Evolutionary conservation across 2,888 invertebrate species (phyloP).

Genomic region (Troides helena): DNA sequence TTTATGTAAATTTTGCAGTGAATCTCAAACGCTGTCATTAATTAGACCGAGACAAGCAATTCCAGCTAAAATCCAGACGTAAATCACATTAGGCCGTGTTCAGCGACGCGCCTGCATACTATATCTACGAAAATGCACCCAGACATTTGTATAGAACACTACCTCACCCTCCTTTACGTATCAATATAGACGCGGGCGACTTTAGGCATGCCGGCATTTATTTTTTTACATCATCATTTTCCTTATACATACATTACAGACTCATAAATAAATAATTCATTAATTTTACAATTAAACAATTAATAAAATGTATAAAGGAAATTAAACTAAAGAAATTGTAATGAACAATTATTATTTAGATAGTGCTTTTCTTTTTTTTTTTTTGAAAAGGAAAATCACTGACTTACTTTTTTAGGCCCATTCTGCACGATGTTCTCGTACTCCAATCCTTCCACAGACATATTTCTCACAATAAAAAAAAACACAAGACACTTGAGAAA

Average conservation of each 20-base stretch:
- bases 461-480: slow-evolving; percentile 61
- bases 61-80: slow-evolving; percentile 50
- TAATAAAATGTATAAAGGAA: no score
- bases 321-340: no score
- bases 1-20: no score
- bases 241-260: slow-evolving; percentile 33
- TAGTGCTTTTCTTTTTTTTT: slow-evolving; percentile 19
- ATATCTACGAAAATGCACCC: slow-evolving; percentile 64
- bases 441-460: slow-evolving; percentile 82
- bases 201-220: slow-evolving; percentile 21
- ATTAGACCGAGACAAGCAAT: slow-evolving; percentile 42
- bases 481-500: slow-evolving; percentile 52
- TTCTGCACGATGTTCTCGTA: slow-evolving; percentile 83
- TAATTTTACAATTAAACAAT: no score
- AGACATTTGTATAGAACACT: slow-evolving; percentile 68
- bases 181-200: slow-evolving; percentile 35
- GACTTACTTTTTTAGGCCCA: slow-evolving; percentile 83
- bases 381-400: slow-evolving; percentile 35
- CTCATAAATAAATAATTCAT: no score
- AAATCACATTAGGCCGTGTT: slow-evolving; percentile 57
- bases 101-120: slow-evolving; percentile 47
- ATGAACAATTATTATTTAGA: no score
- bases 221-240: slow-evolving; percentile 16
- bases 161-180: slow-evolving; percentile 47
- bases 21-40: no score